These are phyloP conservation scores for Mechanitis mazaeus DNA, from an alignment of 2,888 invertebrate genomes.

Conservation along the genomic window DNA sequence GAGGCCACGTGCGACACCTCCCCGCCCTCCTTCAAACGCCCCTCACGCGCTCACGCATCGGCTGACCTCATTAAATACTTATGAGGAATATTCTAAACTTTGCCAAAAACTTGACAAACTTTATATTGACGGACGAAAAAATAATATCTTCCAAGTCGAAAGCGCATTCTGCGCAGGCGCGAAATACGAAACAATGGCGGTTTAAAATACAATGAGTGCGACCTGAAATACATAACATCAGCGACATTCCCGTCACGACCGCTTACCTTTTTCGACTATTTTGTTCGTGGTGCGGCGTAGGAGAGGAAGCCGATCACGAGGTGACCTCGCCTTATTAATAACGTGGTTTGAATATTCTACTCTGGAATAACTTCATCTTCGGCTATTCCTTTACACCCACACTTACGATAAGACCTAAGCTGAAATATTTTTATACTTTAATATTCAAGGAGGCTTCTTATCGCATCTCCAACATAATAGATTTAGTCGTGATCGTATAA, in stretches of 20 bases:
- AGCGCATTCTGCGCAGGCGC: constrained; percentile 57
- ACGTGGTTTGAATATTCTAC: constrained; percentile 61
- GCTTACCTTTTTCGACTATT: constrained; percentile 70
- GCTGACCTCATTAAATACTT: not conserved
- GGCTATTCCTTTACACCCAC: constrained; percentile 31
- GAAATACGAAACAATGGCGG: constrained; percentile 71
- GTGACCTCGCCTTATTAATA: constrained; percentile 62
- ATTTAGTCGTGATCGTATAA: constrained; percentile 61
- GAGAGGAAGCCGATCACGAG: constrained; percentile 51
- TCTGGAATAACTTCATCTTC: constrained; percentile 19
- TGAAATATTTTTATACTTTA: constrained; percentile 33
- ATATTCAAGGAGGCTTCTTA: constrained; percentile 40
- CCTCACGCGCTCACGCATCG: constrained; percentile 10
- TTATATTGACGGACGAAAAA: constrained; percentile 1
- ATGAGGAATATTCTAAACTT: not conserved
- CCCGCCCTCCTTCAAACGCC: constrained; percentile 20
- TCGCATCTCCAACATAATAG: constrained; percentile 43
- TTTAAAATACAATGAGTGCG: constrained; percentile 74
- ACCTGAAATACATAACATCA: constrained; percentile 59
- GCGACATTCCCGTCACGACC: constrained; percentile 73
- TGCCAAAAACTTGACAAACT: not conserved
- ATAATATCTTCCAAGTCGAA: constrained; percentile 4
- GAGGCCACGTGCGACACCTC: constrained; percentile 40
- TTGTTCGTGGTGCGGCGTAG: constrained; percentile 50
- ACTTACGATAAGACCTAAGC: constrained; percentile 29